Evolutionary conservation across 2,113 vertebrate species (phyloP).

Genomic region (Cardinalis cardinalis): DNA sequence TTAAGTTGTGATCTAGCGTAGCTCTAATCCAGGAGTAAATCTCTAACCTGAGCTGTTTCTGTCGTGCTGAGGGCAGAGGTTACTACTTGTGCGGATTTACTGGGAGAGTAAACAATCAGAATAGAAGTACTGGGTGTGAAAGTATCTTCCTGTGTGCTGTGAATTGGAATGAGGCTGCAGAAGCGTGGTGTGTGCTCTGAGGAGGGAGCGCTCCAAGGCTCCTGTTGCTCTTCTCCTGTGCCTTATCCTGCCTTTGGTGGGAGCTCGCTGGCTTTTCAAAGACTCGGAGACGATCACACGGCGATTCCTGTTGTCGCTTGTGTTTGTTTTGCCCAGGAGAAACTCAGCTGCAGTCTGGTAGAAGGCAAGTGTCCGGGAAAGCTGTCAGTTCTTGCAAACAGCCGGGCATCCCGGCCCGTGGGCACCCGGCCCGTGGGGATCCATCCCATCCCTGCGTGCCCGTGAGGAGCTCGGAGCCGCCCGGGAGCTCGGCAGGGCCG

Average conservation of each 20-base stretch:
- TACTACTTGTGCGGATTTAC: neutral
- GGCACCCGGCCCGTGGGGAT: fast-evolving
- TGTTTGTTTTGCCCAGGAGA: neutral
- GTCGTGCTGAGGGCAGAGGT: neutral
- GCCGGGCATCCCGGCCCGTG: fast-evolving
- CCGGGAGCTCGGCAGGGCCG: neutral
- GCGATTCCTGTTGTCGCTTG: fast-evolving
- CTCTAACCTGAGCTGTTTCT: neutral
- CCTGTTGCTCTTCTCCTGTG: fast-evolving
- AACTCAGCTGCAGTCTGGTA: fast-evolving
- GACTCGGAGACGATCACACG: neutral
- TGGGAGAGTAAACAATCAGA: neutral
- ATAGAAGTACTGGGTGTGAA: neutral
- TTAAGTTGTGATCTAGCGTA: neutral
- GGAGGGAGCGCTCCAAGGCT: neutral
- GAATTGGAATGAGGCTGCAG: neutral
- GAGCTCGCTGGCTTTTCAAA: neutral
- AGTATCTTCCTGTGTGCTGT: neutral
- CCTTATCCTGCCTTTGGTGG: fast-evolving
- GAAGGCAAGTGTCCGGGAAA: fast-evolving
- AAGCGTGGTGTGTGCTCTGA: fast-evolving
- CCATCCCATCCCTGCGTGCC: no score
- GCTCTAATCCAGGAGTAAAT: neutral
- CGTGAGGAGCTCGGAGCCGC: fast-evolving
- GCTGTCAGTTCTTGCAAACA: fast-evolving